Base-by-base conservation (phyloP, 2,888 invertebrate species). In the Dryobota labecula region DNA sequence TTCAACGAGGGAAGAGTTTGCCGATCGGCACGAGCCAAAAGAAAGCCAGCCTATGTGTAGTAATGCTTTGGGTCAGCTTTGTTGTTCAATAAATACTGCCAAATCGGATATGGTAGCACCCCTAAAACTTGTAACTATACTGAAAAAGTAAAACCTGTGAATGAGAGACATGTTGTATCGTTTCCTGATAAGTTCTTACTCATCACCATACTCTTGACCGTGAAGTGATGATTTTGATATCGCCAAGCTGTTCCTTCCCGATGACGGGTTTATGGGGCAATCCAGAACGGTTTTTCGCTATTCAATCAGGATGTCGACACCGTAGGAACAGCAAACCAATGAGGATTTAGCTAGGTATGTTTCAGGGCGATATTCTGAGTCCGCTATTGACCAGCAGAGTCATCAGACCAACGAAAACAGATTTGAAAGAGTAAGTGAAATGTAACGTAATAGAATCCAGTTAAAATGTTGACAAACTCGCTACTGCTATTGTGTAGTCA, bases 401-500 rank as follows among this genome's bases (percentile, higher is more conserved):
- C 24, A 20, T 24, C 13, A 24, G 11, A 13, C 20, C 13, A 53
- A 13, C 8, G 2, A 24, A 18, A 33, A 33, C 2, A 1, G 18
- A 20, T 36, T 54, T 20, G 8, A 56, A 27, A 20, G 15, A 56
- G 4, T 41, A 41, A 11, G 7, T 36, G 24, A 56, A 49, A 62
- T 18, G 0, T 36, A 53, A n/a, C 5, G 8, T 27, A 43, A 13
- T 20, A 27, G 27, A 27, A 43, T 41, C 1, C 4, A 41, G 13
- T 61, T 61, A 8, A 8, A 20, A 41, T 58, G 27, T 30, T 43
- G 8, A 30, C 30, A 9, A 49, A 33, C 18, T 18, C 3, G 6
- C 15, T 30, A 18, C 11, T 54, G 13, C 60, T 33, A 78, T 61
- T 69, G 45, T 45, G 43, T 73, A 69, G 30, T 41, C n/a, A 47